Evolutionary conservation across 2,888 invertebrate species (phyloP).

Genomic region (Harpalus rufipes): DNA sequence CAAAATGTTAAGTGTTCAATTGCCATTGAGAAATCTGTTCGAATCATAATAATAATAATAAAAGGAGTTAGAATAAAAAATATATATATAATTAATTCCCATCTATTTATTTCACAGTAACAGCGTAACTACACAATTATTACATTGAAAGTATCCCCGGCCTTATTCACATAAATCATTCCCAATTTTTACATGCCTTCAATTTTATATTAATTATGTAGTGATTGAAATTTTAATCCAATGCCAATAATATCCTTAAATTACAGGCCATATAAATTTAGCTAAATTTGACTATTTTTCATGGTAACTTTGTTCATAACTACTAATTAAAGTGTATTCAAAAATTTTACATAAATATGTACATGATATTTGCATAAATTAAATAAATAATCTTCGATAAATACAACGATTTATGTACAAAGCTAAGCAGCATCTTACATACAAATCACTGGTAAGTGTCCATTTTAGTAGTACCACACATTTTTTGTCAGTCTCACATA

Average conservation of each 20-base stretch:
- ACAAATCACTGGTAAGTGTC: conserved; percentile 32
- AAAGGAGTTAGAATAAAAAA: conserved; percentile 32
- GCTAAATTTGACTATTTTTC: conserved; percentile 53
- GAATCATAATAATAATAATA: too few species aligned
- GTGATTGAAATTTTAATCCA: conserved; percentile 33
- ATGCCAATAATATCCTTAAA: conserved; percentile 42
- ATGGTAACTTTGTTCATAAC: conserved; percentile 55
- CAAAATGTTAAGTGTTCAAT: too few species aligned
- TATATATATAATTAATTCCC: conserved; percentile 43
- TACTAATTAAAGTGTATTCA: conserved; percentile 58
- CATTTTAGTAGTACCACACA: background rate
- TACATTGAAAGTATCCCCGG: conserved; percentile 66
- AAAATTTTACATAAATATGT: conserved; percentile 66
- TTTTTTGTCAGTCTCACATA: background rate
- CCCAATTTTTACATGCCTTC: conserved; percentile 23
- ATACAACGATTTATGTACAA: conserved; percentile 71
- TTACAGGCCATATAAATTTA: conserved; percentile 63
- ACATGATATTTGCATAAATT: conserved; percentile 64
- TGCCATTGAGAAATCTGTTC: too few species aligned
- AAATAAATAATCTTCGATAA: conserved; percentile 68
- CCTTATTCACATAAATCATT: conserved; percentile 60
- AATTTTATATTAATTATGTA: conserved; percentile 22
- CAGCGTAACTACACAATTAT: conserved; percentile 67
- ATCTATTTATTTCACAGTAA: conserved; percentile 67
- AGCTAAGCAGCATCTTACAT: conserved; percentile 65